Evolutionary conservation across 1,140 invertebrate species (phyloP), one percentile per base, ranked within the genome.

Genomic region (Dendrolimus kikuchii): DNA sequence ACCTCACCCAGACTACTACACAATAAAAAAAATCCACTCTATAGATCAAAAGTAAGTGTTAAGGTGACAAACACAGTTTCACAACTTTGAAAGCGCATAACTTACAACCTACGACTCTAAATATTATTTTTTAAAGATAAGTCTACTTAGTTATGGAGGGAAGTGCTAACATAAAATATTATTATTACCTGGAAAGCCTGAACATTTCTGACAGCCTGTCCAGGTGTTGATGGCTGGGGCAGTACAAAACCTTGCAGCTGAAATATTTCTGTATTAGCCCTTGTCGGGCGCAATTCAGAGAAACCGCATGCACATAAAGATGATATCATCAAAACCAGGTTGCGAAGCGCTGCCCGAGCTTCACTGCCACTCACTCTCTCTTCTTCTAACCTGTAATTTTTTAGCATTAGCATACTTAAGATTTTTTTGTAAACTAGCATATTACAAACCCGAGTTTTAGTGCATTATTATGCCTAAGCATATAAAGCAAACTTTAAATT

Each of bases 281-380:
- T 91, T 55, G 93, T 95, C 7, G 94, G 94, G 66, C 94, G 92
- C 45, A 99, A 88, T 82, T 98, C 96, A 5, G 93, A 93, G 74
- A 94, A 96, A 43, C 97, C 97, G 84, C 96, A 98, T 87, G 96
- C 97, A 69, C 96, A 96, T 38, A 99, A 90, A 9, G 96, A 98
- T 6, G 96, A 95, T 57, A 98, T 91, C 91, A 98, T 94, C 44
- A 99, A 87, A 2, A 98, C 95, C 54, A 99, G 88, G 88, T 99
- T 99, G 56, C 96, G 89, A 46, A 98, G 92, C 5, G 97, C 96
- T 62, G 98, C 95, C 71, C 94, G 91, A 5, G 94, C 93, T 82
- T 97, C 95, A 40, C 91, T 90, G 0, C 91, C 90, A 62, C 91
- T 91, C 61, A 91, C 91, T 10, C 88, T 86, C 59, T 95, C 92